Conservation (phyloP, 2,113 vertebrate species). For the Planiliza haematocheilus region DNA sequence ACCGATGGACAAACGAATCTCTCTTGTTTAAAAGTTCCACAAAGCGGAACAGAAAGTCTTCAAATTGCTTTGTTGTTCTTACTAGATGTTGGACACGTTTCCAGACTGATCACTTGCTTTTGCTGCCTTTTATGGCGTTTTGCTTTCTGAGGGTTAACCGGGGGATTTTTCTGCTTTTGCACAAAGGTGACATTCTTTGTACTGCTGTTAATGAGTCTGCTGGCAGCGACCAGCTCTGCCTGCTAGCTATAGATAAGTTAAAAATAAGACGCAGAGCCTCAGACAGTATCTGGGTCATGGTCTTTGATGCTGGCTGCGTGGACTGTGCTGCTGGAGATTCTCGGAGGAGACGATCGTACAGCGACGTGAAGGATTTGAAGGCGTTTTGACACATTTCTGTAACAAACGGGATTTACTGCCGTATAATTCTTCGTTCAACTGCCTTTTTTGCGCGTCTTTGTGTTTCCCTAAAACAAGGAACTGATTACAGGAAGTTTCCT, state of each 20-base stretch:
- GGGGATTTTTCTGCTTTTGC: not conserved
- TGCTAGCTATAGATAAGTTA: constrained; percentile 51
- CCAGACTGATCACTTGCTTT: not conserved
- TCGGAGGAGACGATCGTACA: constrained; percentile 5
- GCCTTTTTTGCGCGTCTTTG: no score
- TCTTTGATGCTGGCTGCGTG: constrained; percentile 55
- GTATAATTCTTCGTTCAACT: not conserved
- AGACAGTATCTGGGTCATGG: constrained; percentile 64
- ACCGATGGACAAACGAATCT: not conserved
- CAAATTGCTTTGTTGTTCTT: not conserved
- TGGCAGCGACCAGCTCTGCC: constrained; percentile 30
- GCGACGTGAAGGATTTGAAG: not conserved
- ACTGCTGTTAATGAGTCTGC: constrained; percentile 43
- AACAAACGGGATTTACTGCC: not conserved
- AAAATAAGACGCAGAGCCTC: constrained; percentile 58
- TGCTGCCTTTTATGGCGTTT: no score
- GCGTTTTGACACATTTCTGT: not conserved
- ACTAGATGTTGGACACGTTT: not conserved
- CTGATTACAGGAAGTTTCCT: no score
- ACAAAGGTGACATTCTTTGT: constrained; percentile 31
- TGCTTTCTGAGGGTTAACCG: no score
- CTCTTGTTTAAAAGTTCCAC: not conserved
- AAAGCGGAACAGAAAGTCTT: not conserved
- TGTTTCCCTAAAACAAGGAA: no score
- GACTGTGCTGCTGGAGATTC: constrained; percentile 29